These are phyloP conservation scores for Myiozetetes cayanensis DNA, from an alignment of 2,113 vertebrate genomes.

Conservation along the genomic window DNA sequence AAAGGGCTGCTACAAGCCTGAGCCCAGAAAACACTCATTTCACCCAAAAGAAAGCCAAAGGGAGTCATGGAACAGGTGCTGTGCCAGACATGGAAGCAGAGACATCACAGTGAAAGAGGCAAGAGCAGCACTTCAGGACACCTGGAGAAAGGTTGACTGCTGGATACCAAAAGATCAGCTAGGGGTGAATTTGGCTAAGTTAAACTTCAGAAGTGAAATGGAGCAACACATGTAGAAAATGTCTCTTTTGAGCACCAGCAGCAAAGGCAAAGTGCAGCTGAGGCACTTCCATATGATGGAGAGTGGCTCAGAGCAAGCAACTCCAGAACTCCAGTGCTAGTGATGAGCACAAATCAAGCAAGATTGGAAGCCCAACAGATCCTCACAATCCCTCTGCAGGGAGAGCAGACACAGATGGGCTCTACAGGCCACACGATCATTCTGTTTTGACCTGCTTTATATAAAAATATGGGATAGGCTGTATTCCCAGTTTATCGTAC, in stretches of 20 bases:
- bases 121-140: not conserved
- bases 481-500: not conserved
- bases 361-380: not conserved
- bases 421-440: not conserved
- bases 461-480: not conserved
- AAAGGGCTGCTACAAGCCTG: not conserved
- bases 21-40: not conserved
- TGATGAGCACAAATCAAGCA: not conserved
- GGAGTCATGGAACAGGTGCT: not conserved
- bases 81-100: not conserved
- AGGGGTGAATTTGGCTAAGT: not conserved
- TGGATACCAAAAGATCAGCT: rapidly evolving
- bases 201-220: not conserved
- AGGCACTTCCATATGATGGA: not conserved
- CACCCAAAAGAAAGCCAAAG: not conserved
- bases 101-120: not conserved
- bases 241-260: not conserved
- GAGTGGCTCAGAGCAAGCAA: not conserved
- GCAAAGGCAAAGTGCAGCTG: not conserved
- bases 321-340: not conserved
- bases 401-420: not conserved
- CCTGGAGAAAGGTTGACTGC: not conserved
- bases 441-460: not conserved
- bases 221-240: not conserved
- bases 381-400: not conserved